Conservation (phyloP, 2,797 vertebrate species). For the Trachurus trachurus region DNA sequence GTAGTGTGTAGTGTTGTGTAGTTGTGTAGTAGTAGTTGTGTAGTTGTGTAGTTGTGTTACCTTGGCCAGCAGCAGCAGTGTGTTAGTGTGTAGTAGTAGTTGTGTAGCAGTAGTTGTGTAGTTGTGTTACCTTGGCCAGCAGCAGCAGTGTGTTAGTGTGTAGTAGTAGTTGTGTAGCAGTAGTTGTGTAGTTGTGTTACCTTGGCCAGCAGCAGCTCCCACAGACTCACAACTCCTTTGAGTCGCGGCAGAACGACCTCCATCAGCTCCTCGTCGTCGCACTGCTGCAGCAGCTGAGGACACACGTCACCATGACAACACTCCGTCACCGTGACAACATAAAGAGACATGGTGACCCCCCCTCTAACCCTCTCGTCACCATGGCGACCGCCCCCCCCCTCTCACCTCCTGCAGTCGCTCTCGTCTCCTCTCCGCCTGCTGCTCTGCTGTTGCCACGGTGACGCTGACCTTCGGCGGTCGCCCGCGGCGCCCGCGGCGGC, state of each 20-base stretch:
- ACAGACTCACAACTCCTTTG: slow-evolving; percentile 90
- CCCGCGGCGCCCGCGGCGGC: slow-evolving; percentile 82
- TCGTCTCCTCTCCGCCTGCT: slow-evolving; percentile 83
- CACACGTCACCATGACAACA: background rate
- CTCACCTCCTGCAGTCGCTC: slow-evolving; percentile 90
- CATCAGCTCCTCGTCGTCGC: slow-evolving; percentile 91
- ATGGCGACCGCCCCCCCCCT: background rate
- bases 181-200: slow-evolving; percentile 64
- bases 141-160: no score
- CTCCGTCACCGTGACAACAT: no score
- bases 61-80: no score
- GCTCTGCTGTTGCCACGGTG: slow-evolving; percentile 73
- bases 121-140: no score
- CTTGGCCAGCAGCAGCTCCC: slow-evolving; percentile 95
- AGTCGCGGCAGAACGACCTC: slow-evolving; percentile 91
- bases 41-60: no score
- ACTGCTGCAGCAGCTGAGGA: slow-evolving; percentile 89
- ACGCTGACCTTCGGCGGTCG: slow-evolving; percentile 83
- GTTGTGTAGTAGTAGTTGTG: no score
- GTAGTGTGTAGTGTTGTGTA: no score
- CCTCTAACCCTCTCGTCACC: no score
- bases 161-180: no score
- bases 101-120: no score
- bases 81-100: no score
- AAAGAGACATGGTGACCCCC: no score